Evolutionary conservation across 2,113 vertebrate genomes (phyloP), one percentile per base, ranked within the genome.

Genomic region (Zeus faber): DNA sequence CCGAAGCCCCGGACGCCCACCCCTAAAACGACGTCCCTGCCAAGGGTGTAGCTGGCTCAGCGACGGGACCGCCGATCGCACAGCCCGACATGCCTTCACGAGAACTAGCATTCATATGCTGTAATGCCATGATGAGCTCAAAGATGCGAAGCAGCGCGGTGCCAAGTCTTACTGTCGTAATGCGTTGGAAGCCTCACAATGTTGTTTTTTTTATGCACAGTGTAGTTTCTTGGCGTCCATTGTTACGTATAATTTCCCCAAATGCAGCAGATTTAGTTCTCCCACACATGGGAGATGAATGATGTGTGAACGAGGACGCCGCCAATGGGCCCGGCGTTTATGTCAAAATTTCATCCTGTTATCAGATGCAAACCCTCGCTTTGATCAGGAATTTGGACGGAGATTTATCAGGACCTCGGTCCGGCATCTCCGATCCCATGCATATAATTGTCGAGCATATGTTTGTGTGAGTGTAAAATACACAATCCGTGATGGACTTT

Each of bases 321-420:
- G 67, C 70, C 77, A 78, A 45, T 53, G 54, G 37, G n/a, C 25
- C 72, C 62, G 23, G 51, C 62, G 52, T 67, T 45, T 66, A 40
- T 20, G 49, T 64, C 23, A 31, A 51, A 73, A 49, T 16, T 51
- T 16, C 68, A 39, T 10, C 40, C 61, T 56, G 66, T 31, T 53
- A 51, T 69, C 60, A 62, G 47, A 62, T 66, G 5, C 45, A 50
- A 56, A 54, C 37, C 22, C 3, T 56, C 6, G 23, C 74, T 72
- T 80, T 79, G 70, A 82, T 77, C 68, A 81, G 61, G 24, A 58
- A 45, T 65, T 82, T 82, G 77, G 75, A 76, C 33, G 6, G 52
- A 66, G 49, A 70, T 72, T 69, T 66, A 72, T 70, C 54, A 53
- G 14, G 55, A 26, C 17, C 50, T 10, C 47, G 52, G n/a, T 56